Evolutionary conservation across 2,113 vertebrate genomes (phyloP).

Genomic region (Corythaixoides concolor): DNA sequence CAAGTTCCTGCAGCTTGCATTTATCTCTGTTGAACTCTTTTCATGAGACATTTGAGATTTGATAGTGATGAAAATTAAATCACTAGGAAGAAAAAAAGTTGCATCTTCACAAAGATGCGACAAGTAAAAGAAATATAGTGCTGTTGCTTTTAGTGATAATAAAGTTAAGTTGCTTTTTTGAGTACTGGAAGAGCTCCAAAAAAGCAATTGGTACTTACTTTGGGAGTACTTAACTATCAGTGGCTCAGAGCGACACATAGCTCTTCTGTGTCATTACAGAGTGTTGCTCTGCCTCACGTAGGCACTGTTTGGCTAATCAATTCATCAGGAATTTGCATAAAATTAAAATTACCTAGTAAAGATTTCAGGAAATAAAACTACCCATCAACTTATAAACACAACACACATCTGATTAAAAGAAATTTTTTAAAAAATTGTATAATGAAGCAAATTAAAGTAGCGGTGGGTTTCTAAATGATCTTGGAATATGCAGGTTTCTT

Average conservation of each 20-base stretch:
- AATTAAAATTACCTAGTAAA: background rate
- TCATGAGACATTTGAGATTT: background rate
- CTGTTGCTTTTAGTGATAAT: background rate
- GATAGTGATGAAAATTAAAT: background rate
- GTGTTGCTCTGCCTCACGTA: background rate
- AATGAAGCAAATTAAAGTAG: slow-evolving; percentile 40
- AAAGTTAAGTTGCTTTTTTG: background rate
- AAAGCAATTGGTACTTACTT: background rate
- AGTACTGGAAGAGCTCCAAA: background rate
- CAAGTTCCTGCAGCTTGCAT: background rate
- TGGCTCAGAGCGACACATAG: background rate
- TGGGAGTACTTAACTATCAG: background rate
- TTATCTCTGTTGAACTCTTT: background rate
- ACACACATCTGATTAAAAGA: background rate
- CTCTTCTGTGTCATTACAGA: background rate
- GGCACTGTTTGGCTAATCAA: background rate
- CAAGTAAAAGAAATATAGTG: background rate
- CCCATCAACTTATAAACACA: background rate
- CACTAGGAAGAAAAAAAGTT: background rate
- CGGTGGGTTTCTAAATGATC: background rate
- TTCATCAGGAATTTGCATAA: background rate
- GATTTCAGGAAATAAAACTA: background rate
- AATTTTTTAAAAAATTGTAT: background rate
- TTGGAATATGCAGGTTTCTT: background rate
- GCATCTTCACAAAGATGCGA: background rate